These are phyloP conservation scores for Sinosuthora webbiana DNA, from an alignment of 2,113 vertebrate species.

Conservation along the genomic window DNA sequence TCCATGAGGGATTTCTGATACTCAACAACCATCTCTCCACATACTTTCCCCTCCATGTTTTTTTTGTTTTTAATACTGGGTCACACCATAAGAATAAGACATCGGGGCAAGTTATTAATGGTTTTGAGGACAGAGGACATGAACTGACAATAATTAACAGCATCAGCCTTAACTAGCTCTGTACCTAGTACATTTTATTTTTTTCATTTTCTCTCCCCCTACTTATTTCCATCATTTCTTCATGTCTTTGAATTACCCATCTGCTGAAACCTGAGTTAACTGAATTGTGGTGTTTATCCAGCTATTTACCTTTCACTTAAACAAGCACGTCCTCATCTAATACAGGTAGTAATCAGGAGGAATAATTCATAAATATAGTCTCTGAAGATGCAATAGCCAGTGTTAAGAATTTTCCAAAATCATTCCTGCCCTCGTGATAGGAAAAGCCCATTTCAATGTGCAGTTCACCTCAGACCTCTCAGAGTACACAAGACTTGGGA, in stretches of 20 bases:
- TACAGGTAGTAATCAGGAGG: not conserved
- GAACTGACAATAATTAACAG: not conserved
- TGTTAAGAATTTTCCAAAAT: not conserved
- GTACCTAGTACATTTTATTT: not conserved
- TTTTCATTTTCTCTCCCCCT: not conserved
- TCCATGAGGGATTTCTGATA: not conserved
- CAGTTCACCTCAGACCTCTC: not conserved
- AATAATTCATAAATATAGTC: not conserved
- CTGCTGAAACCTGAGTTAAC: not conserved
- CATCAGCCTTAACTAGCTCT: not conserved
- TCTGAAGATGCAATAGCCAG: not conserved
- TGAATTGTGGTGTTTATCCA: not conserved
- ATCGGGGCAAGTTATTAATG: not conserved
- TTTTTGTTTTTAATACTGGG: not conserved
- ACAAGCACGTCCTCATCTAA: not conserved
- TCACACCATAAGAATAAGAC: not conserved
- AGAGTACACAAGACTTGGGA: not conserved
- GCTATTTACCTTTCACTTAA: not conserved
- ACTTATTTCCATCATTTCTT: not conserved
- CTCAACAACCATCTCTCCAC: not conserved
- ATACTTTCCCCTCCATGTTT: not conserved
- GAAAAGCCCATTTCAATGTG: not conserved
- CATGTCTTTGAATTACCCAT: not conserved
- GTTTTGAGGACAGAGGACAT: not conserved
- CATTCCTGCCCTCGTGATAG: not conserved